Conservation (phyloP, 2,888 invertebrate species). For the Sisyra nigra region DNA sequence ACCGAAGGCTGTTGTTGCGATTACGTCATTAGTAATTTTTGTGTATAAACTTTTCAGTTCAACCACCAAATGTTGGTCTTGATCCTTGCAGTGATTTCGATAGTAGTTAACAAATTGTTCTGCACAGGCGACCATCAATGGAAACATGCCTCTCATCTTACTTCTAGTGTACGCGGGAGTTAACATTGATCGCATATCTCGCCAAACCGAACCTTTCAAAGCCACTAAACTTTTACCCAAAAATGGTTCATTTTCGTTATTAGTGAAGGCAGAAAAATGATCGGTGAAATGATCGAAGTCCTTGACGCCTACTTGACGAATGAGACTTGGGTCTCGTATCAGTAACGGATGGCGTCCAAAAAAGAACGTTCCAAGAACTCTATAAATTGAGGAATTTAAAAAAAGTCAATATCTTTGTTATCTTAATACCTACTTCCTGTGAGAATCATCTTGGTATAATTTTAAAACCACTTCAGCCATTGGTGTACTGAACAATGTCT, state of each 20-base stretch:
- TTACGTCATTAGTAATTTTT: conserved; percentile 33
- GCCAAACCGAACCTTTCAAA: conserved; percentile 17
- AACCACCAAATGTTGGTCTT: conserved; percentile 13
- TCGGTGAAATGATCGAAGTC: conserved; percentile 17
- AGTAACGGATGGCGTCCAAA: conserved; percentile 17
- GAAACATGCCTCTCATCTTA: conserved; percentile 23
- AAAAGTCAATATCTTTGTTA: no score
- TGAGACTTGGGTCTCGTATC: conserved; percentile 20
- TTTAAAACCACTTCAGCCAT: no score
- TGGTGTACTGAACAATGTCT: no score
- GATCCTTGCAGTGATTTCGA: conserved; percentile 10
- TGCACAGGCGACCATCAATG: conserved; percentile 16
- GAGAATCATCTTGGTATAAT: no score
- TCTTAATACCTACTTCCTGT: no score
- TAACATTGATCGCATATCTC: conserved; percentile 26
- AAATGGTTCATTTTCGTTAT: conserved; percentile 15
- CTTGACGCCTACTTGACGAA: conserved; percentile 18
- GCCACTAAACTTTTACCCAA: conserved; percentile 15
- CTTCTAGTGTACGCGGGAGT: conserved; percentile 24
- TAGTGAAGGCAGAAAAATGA: conserved; percentile 14
- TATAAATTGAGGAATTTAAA: no score
- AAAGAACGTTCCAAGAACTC: conserved; percentile 8
- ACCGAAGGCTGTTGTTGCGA: conserved; percentile 35
- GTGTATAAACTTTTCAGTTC: conserved; percentile 30
- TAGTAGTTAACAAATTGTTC: conserved; percentile 16